Conservation (phyloP, 2,888 invertebrate species). For the Scrobipalpa costella region DNA sequence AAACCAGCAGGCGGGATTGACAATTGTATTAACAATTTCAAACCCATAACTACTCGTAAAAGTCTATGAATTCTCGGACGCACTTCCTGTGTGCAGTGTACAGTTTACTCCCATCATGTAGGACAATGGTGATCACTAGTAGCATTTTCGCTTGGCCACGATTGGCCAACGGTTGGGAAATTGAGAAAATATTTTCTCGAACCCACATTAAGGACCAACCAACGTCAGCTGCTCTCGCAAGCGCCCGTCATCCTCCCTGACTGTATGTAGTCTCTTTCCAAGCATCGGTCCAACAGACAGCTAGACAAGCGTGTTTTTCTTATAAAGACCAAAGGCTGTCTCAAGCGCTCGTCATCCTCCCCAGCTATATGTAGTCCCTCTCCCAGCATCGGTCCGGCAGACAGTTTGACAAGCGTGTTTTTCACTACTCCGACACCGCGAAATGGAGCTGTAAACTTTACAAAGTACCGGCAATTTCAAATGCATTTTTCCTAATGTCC, state of each 20-base stretch:
- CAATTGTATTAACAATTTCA: too few species aligned
- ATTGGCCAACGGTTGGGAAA: too few species aligned
- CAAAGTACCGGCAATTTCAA: conserved; percentile 21
- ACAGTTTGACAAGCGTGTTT: conserved; percentile 67
- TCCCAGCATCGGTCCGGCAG: conserved; percentile 51
- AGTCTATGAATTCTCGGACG: too few species aligned
- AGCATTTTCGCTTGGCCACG: too few species aligned
- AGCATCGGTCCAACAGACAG: not conserved
- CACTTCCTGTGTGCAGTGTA: too few species aligned
- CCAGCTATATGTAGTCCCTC: conserved; percentile 43
- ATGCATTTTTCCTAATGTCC: conserved; percentile 13
- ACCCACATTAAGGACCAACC: too few species aligned
- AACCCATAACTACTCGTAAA: too few species aligned
- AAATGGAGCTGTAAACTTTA: conserved; percentile 22
- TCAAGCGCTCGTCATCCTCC: conserved; percentile 12
- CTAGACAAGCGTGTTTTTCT: not conserved
- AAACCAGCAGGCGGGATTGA: too few species aligned
- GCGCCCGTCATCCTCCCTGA: not conserved
- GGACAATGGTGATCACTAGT: too few species aligned
- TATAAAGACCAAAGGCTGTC: not conserved
- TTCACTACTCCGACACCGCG: conserved; percentile 47
- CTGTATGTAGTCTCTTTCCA: not conserved
- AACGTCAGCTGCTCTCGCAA: not conserved
- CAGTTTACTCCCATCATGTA: too few species aligned
- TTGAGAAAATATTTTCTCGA: too few species aligned